Percentiles rank a stretch among this genome's conserved stretches.
Evolutionary conservation across 2,888 invertebrate genomes (phyloP).

Genomic region (Phaonia tiefii): DNA sequence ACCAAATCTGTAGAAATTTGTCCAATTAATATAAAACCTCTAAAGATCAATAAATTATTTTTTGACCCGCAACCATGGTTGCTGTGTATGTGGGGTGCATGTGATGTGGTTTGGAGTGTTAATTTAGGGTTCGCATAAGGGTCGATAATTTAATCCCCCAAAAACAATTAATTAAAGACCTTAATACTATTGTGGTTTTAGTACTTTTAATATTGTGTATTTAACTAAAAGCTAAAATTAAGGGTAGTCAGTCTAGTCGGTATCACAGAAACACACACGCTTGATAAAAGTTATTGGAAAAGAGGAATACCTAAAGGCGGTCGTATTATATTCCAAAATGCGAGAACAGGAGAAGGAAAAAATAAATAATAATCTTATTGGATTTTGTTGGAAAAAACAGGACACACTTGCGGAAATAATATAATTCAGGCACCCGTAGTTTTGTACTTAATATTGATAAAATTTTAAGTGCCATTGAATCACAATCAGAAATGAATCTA

Average conservation of each 20-base stretch:
- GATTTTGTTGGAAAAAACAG: too few relatives aligned
- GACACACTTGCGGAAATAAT: too few relatives aligned
- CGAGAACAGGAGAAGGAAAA: too few relatives aligned
- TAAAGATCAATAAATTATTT: constrained; percentile 76
- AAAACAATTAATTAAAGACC: constrained; percentile 57
- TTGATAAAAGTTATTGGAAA: too few relatives aligned
- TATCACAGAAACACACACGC: constrained; percentile 5
- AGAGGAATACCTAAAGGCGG: too few relatives aligned
- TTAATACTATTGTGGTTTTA: constrained; percentile 28
- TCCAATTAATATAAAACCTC: constrained; percentile 80
- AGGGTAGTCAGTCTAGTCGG: constrained; percentile 32
- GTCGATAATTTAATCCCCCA: constrained; percentile 18
- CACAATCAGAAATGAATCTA: too few relatives aligned
- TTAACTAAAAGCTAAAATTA: constrained; percentile 44
- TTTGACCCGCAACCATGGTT: constrained; percentile 41
- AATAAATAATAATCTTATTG: too few relatives aligned
- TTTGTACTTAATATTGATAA: too few relatives aligned
- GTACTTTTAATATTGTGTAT: constrained; percentile 9
- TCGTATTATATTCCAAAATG: too few relatives aligned
- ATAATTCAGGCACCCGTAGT: too few relatives aligned
- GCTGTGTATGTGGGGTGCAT: not conserved
- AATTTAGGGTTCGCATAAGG: not conserved
- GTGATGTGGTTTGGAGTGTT: constrained; percentile 4
- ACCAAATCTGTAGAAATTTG: constrained; percentile 69
- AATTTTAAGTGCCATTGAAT: too few relatives aligned